Conservation (phyloP, 2,888 invertebrate genomes). For the Camptogramma bilineatum region DNA sequence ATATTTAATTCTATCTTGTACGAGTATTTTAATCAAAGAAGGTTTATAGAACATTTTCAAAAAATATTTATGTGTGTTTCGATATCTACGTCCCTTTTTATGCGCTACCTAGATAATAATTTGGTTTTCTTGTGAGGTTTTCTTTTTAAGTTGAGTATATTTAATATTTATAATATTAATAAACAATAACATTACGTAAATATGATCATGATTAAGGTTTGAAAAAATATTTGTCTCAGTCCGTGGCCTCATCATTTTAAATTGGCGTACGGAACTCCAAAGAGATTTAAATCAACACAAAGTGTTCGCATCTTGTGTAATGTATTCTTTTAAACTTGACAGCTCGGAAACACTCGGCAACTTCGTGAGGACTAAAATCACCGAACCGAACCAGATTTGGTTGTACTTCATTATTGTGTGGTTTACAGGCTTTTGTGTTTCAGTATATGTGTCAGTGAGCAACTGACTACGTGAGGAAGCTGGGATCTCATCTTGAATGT, state of each 20-base stretch:
- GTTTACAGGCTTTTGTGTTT: conserved; percentile 37
- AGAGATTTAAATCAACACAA: conserved; percentile 38
- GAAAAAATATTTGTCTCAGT: not conserved
- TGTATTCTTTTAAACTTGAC: conserved; percentile 41
- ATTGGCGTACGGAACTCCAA: conserved; percentile 20
- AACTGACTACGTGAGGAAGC: not conserved
- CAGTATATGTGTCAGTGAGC: conserved; percentile 8
- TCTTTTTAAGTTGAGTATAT: too few species aligned
- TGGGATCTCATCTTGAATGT: not conserved
- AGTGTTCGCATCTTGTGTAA: conserved; percentile 29
- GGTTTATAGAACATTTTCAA: too few species aligned
- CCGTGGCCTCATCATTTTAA: conserved; percentile 11
- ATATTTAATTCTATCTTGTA: too few species aligned
- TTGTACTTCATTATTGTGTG: conserved; percentile 60
- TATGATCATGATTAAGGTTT: not conserved
- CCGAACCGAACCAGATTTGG: conserved; percentile 54
- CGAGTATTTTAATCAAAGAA: too few species aligned
- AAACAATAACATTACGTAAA: too few species aligned
- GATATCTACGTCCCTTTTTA: too few species aligned
- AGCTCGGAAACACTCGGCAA: conserved; percentile 25
- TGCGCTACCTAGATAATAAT: too few species aligned
- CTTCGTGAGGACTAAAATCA: conserved; percentile 39
- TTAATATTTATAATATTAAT: too few species aligned
- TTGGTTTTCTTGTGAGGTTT: too few species aligned
- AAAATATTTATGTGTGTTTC: too few species aligned